These are phyloP conservation scores for Leptopilina myrica DNA, from an alignment of 2,888 invertebrate species.

Conservation along the genomic window DNA sequence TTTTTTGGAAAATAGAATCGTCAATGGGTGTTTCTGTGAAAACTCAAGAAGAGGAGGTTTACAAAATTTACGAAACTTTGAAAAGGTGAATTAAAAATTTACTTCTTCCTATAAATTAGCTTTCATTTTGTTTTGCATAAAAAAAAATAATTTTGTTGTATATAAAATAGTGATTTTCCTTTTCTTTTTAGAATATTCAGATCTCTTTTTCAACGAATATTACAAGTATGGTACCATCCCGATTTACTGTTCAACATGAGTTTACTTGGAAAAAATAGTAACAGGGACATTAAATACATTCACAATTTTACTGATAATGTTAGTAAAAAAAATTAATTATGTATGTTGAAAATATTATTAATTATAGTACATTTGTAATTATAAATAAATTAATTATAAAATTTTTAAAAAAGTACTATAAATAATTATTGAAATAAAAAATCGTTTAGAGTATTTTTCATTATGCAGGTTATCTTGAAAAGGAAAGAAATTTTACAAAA, in stretches of 20 bases:
- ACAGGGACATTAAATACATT: neutral
- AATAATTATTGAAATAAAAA: neutral
- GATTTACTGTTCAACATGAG: neutral
- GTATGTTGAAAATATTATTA: no score
- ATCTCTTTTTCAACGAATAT: neutral
- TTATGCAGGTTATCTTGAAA: no score
- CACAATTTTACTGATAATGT: neutral
- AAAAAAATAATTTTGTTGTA: no score
- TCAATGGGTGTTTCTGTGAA: neutral
- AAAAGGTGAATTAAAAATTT: neutral
- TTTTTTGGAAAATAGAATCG: neutral
- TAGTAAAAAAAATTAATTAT: neutral
- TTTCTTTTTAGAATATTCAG: neutral
- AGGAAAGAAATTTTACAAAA: no score
- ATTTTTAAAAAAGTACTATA: no score
- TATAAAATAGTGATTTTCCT: no score
- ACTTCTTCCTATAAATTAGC: neutral
- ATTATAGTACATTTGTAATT: no score
- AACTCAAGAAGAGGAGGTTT: neutral
- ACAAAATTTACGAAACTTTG: neutral
- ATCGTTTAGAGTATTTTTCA: neutral
- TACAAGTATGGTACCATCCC: neutral
- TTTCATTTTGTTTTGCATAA: neutral
- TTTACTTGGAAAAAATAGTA: neutral
- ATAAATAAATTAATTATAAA: no score